Evolutionary conservation across 2,797 vertebrate species (phyloP).

Genomic region (Phoeniculus purpureus): DNA sequence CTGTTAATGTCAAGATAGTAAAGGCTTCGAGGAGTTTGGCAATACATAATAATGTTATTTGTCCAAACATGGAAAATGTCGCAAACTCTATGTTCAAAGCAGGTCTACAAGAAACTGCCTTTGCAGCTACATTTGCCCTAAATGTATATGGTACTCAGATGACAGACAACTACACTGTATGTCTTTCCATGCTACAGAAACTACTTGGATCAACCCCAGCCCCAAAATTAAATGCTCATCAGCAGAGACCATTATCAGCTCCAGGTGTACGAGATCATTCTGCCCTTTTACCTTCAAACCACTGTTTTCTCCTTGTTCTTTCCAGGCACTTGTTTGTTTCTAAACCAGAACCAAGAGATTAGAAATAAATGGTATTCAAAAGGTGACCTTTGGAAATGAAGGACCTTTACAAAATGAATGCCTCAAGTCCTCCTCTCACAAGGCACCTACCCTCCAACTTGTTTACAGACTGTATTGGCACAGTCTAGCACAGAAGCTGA

Average conservation of each 20-base stretch:
- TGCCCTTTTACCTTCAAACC: conserved; percentile 32
- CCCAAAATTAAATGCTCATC: background rate
- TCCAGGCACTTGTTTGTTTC: conserved; percentile 21
- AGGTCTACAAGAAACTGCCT: background rate
- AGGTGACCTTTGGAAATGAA: conserved; percentile 39
- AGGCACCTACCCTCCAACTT: background rate
- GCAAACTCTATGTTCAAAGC: background rate
- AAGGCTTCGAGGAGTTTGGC: background rate
- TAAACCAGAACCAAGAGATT: conserved; percentile 28
- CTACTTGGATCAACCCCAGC: background rate
- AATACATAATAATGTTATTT: background rate
- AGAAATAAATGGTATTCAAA: conserved; percentile 47
- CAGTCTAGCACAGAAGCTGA: background rate
- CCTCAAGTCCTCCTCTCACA: conserved; percentile 21
- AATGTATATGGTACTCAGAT: background rate
- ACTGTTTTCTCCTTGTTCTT: background rate
- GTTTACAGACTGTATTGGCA: conserved; percentile 5
- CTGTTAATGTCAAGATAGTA: background rate
- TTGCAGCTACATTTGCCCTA: background rate
- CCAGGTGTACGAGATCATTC: conserved; percentile 8
- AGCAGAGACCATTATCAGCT: background rate
- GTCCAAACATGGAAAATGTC: background rate
- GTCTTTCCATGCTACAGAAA: background rate
- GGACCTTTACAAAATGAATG: background rate
- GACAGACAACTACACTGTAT: background rate